Base-by-base conservation (phyloP, 2,888 invertebrate genomes). In the Tipula confusa region DNA sequence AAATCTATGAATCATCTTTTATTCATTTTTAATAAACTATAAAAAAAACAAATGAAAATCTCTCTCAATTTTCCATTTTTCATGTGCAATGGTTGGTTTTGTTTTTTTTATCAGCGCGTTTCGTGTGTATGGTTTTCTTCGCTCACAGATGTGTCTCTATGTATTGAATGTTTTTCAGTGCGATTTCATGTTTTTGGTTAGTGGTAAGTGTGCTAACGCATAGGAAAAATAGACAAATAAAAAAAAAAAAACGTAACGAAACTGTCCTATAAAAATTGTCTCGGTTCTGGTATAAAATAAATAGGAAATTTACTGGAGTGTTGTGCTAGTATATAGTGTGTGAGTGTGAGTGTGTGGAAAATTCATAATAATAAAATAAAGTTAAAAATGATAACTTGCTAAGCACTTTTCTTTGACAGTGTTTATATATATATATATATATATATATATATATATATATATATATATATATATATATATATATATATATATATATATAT, bases 21-120 rank as follows among this genome's bases (percentile, higher is more conserved):
- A 64, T 64, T 64, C 64, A 64, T 64, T 64, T 64, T 64, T 64
- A 64, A 64, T 64, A 64, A 64, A 64, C 64, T 64, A 64, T 24
- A 64, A 4, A 6, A 43, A 43, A 18, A 18, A 43, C n/a, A n/a
- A 15, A 43, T 15, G 4, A 43, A 43, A 64, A 24, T 64, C 24
- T 24, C 64, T 64, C 64, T 64, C 64, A 64, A 24, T 64, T 64
- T 64, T 64, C 64, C 64, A 64, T 24, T 64, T 64, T 64, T 64
- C 64, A 64, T 64, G 64, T 64, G 64, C 64, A 24, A 64, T 64
- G 64, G 24, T 64, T 64, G 64, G 18, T 18, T 64, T 7, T 64
- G 64, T 64, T 18, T 64, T n/a, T n/a, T 18, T 64, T 64, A 64
- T 64, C 64, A 64, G 64, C 64, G 64, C 64, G 18, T 64, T 64